A percentile compares a stretch with the other conserved stretches of the same genome.
Evolutionary conservation across 2,797 vertebrate genomes (phyloP).

Genomic region (Perodicticus potto): DNA sequence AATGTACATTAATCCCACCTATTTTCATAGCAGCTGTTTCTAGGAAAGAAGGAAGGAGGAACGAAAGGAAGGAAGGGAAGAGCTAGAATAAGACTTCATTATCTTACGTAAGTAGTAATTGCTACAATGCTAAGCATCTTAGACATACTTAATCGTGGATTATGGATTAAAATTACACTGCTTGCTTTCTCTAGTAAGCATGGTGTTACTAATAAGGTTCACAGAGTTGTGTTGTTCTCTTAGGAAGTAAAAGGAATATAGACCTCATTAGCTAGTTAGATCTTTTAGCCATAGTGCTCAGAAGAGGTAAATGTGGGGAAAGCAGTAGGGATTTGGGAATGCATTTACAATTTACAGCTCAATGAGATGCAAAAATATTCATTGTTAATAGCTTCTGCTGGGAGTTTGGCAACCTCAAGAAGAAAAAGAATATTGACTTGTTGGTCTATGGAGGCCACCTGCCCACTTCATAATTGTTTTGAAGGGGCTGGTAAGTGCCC

Average conservation of each 20-base stretch:
- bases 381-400: conserved; percentile 65
- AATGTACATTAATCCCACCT: conserved; percentile 77
- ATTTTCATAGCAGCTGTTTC: conserved; percentile 81
- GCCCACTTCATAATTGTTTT: conserved; percentile 43
- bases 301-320: conserved; percentile 3
- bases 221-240: conserved; percentile 53
- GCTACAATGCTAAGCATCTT: conserved; percentile 76
- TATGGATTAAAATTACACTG: conserved; percentile 78
- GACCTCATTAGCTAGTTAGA: conserved; percentile 47
- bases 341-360: conserved; percentile 50
- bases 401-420: conserved; percentile 41
- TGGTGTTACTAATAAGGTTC: conserved; percentile 79
- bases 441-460: neutral
- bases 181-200: conserved; percentile 76
- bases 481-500: neutral
- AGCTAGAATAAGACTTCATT: conserved; percentile 78
- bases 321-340: conserved; percentile 21
- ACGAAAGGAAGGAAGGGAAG: conserved; percentile 78
- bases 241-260: conserved; percentile 62
- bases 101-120: conserved; percentile 73
- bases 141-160: conserved; percentile 77
- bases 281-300: conserved; percentile 69
- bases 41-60: conserved; percentile 72
- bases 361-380: conserved; percentile 75
- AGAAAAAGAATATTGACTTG: conserved; percentile 35